These are phyloP conservation scores for Rhimphoctona megacephalus DNA, from an alignment of 2,888 invertebrate species.

Conservation along the genomic window DNA sequence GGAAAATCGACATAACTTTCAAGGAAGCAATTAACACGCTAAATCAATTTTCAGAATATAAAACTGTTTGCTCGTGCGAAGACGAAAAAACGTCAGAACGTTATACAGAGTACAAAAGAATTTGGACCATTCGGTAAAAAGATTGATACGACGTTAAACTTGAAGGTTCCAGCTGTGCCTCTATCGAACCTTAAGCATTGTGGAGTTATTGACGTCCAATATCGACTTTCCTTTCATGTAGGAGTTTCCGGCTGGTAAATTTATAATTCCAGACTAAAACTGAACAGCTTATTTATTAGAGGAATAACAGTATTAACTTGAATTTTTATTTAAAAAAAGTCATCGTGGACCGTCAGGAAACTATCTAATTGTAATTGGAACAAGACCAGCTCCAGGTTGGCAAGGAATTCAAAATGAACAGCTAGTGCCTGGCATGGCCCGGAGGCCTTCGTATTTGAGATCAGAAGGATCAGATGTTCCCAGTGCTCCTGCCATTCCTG, in stretches of 20 bases:
- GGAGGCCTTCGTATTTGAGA: background rate
- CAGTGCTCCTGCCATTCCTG: background rate
- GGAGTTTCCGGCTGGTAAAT: conserved; percentile 61
- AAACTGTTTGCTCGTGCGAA: background rate
- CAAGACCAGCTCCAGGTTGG: conserved; percentile 27
- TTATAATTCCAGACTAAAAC: background rate
- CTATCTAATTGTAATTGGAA: conserved; percentile 66
- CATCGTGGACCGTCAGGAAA: conserved; percentile 52
- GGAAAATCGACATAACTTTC: background rate
- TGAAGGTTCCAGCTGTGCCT: conserved; percentile 75
- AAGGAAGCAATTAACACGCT: background rate
- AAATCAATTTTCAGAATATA: background rate
- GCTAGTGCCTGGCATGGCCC: background rate
- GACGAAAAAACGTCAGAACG: conserved; percentile 33
- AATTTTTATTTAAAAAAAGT: conserved; percentile 42
- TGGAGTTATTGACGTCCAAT: conserved; percentile 76
- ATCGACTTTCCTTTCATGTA: conserved; percentile 70
- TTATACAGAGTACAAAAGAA: conserved; percentile 14
- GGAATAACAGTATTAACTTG: background rate
- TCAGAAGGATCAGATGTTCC: background rate
- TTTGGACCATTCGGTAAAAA: conserved; percentile 55
- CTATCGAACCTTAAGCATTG: conserved; percentile 76
- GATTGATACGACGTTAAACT: conserved; percentile 37
- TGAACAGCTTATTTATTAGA: background rate
- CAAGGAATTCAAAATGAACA: background rate